Evolutionary conservation across 2,888 invertebrate species (phyloP).

Genomic region (Eurois occulta): DNA sequence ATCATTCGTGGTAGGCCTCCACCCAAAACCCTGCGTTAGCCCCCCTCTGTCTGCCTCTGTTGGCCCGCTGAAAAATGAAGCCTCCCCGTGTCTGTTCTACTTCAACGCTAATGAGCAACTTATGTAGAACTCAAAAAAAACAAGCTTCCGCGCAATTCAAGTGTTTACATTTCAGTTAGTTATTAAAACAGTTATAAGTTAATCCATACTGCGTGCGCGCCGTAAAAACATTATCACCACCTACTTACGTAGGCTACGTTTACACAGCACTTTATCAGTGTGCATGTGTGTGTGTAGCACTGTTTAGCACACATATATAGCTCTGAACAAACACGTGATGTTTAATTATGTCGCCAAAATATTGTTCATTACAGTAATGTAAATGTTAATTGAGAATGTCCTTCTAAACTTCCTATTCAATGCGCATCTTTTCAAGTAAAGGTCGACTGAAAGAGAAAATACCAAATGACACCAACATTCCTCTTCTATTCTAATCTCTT

Average conservation of each 20-base stretch:
- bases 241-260: conserved; percentile 62
- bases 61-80: too few relatives aligned
- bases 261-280: conserved; percentile 67
- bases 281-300: conserved; percentile 33
- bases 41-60: too few relatives aligned
- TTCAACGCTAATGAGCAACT: conserved; percentile 20
- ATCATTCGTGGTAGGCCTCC: neutral
- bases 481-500: neutral
- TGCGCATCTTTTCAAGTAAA: neutral
- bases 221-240: conserved; percentile 58
- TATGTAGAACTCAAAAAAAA: conserved; percentile 29
- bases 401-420: conserved; percentile 1
- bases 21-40: neutral
- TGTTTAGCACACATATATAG: conserved; percentile 42
- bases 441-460: neutral
- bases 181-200: conserved; percentile 51
- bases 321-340: conserved; percentile 50
- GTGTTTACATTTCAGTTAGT: conserved; percentile 54
- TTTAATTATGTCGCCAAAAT: conserved; percentile 58
- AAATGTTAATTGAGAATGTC: conserved; percentile 28
- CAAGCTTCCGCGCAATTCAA: conserved; percentile 38
- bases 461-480: neutral
- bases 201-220: conserved; percentile 52
- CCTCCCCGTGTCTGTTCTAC: conserved; percentile 9
- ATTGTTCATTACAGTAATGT: conserved; percentile 21